phyloP scores from a whole-genome alignment of 2,797 vertebrate genomes.

The Hephaestus fuliginosus region DNA sequence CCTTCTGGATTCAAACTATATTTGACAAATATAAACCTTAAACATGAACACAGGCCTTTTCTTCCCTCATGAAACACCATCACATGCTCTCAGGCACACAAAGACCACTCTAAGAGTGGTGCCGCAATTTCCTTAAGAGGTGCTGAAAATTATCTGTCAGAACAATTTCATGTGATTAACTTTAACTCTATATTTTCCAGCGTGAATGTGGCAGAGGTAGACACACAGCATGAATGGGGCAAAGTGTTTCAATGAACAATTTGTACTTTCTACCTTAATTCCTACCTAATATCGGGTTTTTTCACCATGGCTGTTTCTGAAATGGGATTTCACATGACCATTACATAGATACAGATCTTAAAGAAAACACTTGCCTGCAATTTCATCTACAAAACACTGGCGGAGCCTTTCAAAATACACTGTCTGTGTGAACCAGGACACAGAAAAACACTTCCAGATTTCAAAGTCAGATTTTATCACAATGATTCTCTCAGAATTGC shows the following conservation, averaged over 20 bases:
- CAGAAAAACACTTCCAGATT: conserved; percentile 79
- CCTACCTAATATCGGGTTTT: conserved; percentile 25
- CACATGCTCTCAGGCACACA: conserved; percentile 43
- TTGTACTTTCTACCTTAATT: conserved; percentile 54
- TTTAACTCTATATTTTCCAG: conserved; percentile 41
- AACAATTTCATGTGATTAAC: conserved; percentile 69
- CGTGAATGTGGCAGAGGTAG: conserved; percentile 40
- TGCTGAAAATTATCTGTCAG: conserved; percentile 54
- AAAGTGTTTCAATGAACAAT: conserved; percentile 50
- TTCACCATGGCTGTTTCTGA: conserved; percentile 16
- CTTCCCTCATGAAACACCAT: conserved; percentile 22
- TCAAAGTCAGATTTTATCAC: conserved; percentile 70
- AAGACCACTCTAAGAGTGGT: conserved; percentile 38
- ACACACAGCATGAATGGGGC: conserved; percentile 34
- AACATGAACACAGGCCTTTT: conserved; percentile 27
- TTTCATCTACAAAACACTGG: conserved; percentile 54
- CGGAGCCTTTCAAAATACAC: conserved; percentile 58
- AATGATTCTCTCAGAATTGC: conserved; percentile 66
- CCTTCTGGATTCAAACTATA: conserved; percentile 4
- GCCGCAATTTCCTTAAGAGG: conserved; percentile 65
- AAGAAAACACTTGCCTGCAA: conserved; percentile 65
- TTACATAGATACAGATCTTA: conserved; percentile 76
- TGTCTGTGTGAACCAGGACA: conserved; percentile 68
- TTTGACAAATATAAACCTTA: conserved; percentile 3
- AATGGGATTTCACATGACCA: conserved; percentile 62